Percentiles rank a stretch among this genome's conserved stretches.
phyloP scores from a whole-genome alignment of 2,113 vertebrate genomes.

The Deroptyus accipitrinus region DNA sequence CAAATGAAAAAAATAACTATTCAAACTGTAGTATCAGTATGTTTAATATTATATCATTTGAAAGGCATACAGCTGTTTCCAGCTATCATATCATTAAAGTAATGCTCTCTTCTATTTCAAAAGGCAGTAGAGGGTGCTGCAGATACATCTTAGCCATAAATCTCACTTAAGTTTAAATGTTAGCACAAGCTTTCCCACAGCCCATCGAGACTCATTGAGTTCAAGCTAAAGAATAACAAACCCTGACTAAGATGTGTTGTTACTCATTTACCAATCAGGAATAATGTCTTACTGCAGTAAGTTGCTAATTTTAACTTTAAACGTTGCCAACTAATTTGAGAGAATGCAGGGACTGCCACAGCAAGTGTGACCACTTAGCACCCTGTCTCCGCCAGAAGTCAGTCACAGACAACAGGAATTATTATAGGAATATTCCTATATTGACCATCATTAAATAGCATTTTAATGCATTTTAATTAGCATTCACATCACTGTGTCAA shows the following conservation, averaged over 20 bases:
- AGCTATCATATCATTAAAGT: not conserved
- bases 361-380: not conserved
- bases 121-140: conserved; percentile 64
- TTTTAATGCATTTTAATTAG: not conserved
- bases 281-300: not conserved
- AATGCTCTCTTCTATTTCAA: not conserved
- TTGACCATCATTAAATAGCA: not conserved
- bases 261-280: not conserved
- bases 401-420: not conserved
- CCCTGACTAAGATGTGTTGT: not conserved
- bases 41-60: not conserved
- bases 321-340: not conserved
- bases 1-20: not conserved
- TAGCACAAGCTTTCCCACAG: not conserved
- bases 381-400: not conserved
- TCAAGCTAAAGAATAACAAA: not conserved
- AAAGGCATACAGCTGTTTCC: not conserved
- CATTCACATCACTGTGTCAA: rapidly evolving
- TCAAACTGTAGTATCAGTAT: not conserved
- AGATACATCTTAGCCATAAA: conserved; percentile 37
- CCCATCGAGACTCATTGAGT: not conserved
- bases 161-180: not conserved
- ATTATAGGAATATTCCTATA: not conserved
- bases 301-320: not conserved
- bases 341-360: not conserved